phyloP scores from a whole-genome alignment of 2,113 vertebrate genomes.

The Stigmatopora argus region DNA sequence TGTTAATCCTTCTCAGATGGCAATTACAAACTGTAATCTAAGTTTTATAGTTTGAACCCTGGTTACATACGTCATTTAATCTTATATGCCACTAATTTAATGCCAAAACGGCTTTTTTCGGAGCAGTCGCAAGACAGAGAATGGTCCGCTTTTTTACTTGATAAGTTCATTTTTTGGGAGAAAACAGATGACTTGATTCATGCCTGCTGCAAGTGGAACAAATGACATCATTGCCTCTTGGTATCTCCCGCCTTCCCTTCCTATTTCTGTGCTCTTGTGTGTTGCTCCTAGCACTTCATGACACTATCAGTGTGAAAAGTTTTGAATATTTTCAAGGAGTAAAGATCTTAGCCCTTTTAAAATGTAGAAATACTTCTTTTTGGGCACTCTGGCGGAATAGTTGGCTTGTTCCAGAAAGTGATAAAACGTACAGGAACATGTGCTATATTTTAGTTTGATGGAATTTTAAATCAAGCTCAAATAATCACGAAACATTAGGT shows the following conservation, averaged over 20 bases:
- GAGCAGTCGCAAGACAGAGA: conserved; percentile 27
- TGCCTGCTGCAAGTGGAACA: conserved; percentile 62
- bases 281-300: conserved; percentile 14
- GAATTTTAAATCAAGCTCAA: not conserved
- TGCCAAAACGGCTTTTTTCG: conserved; percentile 23
- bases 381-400: not conserved
- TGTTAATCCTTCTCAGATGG: conserved; percentile 1
- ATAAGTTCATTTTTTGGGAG: conserved; percentile 53
- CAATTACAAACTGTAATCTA: not conserved
- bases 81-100: conserved; percentile 34
- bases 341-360: not conserved
- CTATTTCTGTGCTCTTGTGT: conserved; percentile 11
- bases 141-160: conserved; percentile 53
- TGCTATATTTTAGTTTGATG: not conserved
- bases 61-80: conserved; percentile 18
- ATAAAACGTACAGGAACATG: not conserved
- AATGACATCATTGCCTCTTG: conserved; percentile 64
- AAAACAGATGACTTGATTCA: conserved; percentile 59
- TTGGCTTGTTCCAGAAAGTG: not conserved
- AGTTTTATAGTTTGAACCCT: not conserved
- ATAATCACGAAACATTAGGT: too few species aligned
- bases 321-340: not conserved
- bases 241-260: conserved; percentile 48
- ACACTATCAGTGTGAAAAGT: not conserved
- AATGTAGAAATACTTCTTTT: not conserved